A percentile compares a stretch with the other conserved stretches of the same genome.
Conservation (phyloP, 2,888 invertebrate species). For the Drosophila rubida region DNA sequence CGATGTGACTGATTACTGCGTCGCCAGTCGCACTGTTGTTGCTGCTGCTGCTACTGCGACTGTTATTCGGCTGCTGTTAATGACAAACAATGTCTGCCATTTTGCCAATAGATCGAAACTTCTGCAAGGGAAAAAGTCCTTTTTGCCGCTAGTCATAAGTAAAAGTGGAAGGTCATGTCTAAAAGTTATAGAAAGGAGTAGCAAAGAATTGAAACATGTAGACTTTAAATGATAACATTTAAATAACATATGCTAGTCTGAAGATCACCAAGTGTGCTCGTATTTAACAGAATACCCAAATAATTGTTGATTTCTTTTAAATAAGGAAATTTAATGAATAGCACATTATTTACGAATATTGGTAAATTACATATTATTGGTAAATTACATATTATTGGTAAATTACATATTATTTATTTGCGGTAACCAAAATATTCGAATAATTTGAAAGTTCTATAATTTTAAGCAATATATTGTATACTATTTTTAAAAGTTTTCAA, state of each 20-base stretch:
- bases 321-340: too few relatives aligned
- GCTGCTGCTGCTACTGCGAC: constrained; percentile 22
- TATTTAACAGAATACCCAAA: too few relatives aligned
- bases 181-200: not conserved
- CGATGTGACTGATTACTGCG: constrained; percentile 79
- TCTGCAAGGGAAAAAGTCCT: not conserved
- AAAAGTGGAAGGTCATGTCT: constrained; percentile 45
- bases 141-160: constrained; percentile 1
- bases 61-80: constrained; percentile 49
- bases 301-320: too few relatives aligned
- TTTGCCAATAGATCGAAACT: constrained; percentile 58
- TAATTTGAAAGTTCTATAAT: too few relatives aligned
- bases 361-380: too few relatives aligned
- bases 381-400: too few relatives aligned
- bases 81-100: constrained; percentile 77
- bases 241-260: not conserved
- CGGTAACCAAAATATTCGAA: too few relatives aligned
- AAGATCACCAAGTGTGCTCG: not conserved
- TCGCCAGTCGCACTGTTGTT: constrained; percentile 37
- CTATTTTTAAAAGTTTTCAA: too few relatives aligned
- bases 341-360: too few relatives aligned
- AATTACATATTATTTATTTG: too few relatives aligned
- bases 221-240: not conserved
- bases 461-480: too few relatives aligned
- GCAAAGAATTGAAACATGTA: not conserved